These are phyloP conservation scores for Dryomyza anilis DNA, from an alignment of 2,888 invertebrate species.

Conservation along the genomic window DNA sequence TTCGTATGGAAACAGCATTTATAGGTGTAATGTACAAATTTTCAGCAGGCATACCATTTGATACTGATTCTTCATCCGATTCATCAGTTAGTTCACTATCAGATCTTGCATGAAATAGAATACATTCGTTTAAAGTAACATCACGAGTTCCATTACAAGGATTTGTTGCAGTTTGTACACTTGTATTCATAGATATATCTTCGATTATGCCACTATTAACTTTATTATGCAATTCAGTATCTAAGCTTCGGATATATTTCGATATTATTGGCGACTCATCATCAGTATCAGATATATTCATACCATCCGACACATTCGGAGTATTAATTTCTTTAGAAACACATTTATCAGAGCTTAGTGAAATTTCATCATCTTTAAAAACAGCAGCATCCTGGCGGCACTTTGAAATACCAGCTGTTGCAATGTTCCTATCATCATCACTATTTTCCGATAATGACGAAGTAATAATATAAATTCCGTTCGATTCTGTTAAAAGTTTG, in stretches of 20 bases:
- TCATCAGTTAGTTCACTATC: conserved; percentile 3
- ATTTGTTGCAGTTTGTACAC: neutral
- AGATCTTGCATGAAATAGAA: conserved; percentile 8
- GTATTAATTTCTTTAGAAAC: neutral
- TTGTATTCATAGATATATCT: neutral
- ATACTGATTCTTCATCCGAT: neutral
- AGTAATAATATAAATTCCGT: neutral
- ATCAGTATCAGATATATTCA: conserved; percentile 30
- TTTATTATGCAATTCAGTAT: neutral
- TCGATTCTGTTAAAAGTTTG: neutral
- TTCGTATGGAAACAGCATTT: neutral
- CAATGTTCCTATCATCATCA: too few species aligned
- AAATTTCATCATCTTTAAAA: neutral
- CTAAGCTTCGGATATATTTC: neutral
- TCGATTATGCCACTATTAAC: neutral
- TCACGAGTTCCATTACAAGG: too few species aligned
- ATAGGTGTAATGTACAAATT: neutral
- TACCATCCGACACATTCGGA: conserved; percentile 21
- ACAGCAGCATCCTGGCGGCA: neutral
- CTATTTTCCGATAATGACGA: neutral
- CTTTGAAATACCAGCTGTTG: neutral
- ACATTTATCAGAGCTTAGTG: neutral
- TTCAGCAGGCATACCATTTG: neutral
- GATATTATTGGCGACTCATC: conserved; percentile 13
- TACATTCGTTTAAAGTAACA: neutral